Conservation (phyloP, 2,113 vertebrate species). For the Columbina picui region DNA sequence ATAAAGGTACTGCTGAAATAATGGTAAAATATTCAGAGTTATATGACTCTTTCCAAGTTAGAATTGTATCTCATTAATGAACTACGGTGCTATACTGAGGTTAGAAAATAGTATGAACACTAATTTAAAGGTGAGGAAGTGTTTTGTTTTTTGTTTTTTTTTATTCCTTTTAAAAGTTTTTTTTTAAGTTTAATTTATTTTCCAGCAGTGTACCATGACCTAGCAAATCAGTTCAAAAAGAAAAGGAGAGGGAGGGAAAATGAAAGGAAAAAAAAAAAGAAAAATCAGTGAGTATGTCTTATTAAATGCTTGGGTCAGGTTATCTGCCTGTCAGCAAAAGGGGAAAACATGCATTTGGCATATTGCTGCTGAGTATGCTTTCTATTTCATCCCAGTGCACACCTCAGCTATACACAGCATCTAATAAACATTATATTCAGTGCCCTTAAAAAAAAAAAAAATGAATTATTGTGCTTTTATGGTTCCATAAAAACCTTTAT, state of each 20-base stretch:
- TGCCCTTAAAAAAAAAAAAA: constrained; percentile 73
- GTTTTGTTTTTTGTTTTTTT: background rate
- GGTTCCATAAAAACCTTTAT: constrained; percentile 77
- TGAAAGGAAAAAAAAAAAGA: fast-evolving
- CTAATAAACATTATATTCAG: constrained; percentile 70
- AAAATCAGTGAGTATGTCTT: constrained; percentile 46
- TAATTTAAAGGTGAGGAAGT: background rate
- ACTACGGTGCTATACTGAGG: background rate
- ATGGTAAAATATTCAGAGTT: background rate
- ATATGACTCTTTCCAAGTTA: background rate
- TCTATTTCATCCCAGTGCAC: constrained; percentile 32
- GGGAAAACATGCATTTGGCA: background rate
- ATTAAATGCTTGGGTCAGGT: constrained; percentile 50
- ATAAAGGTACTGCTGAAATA: background rate
- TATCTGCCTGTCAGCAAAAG: constrained; percentile 46
- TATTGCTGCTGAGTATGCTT: constrained; percentile 47
- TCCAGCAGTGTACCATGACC: background rate
- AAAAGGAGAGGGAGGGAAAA: background rate
- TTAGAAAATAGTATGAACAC: background rate
- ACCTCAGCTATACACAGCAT: constrained; percentile 47
- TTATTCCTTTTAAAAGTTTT: background rate
- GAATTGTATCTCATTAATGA: background rate
- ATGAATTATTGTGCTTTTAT: constrained; percentile 77
- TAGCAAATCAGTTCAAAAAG: background rate
- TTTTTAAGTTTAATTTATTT: background rate